Evolutionary conservation across 2,888 invertebrate species (phyloP).

Genomic region (Lasiommata megera): DNA sequence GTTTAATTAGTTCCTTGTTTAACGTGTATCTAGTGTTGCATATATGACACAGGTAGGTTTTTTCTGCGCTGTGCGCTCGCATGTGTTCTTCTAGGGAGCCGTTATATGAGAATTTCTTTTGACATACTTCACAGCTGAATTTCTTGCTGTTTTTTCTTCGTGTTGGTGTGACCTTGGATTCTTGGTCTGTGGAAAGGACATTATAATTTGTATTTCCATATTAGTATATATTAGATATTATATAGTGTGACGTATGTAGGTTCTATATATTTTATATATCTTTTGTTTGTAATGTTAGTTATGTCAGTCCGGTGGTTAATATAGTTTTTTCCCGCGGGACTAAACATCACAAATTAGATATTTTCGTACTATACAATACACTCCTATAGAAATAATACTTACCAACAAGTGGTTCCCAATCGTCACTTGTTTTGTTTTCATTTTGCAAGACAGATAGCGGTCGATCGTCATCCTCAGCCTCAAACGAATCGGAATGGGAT

Average conservation of each 20-base stretch:
- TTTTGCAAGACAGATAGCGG: conserved; percentile 36
- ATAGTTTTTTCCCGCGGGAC: too few species aligned
- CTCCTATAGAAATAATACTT: too few species aligned
- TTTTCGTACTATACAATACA: too few species aligned
- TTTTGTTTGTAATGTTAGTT: too few species aligned
- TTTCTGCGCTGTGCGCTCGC: conserved; percentile 53
- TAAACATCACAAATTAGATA: too few species aligned
- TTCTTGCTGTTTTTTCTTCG: conserved; percentile 31
- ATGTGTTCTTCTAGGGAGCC: conserved; percentile 53
- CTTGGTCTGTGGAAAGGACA: conserved; percentile 33
- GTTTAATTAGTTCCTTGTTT: conserved; percentile 60
- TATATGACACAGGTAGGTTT: conserved; percentile 51
- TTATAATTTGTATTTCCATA: neutral
- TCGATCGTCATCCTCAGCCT: conserved; percentile 38
- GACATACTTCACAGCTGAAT: conserved; percentile 48
- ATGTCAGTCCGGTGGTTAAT: too few species aligned
- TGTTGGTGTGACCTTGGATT: conserved; percentile 29
- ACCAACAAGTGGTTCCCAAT: conserved; percentile 29
- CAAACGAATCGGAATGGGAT: conserved; percentile 1
- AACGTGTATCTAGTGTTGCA: conserved; percentile 52
- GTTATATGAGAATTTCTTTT: conserved; percentile 49
- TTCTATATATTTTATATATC: too few species aligned
- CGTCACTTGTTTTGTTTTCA: conserved; percentile 15
- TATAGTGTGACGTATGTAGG: too few species aligned
- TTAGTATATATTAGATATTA: neutral